Evolutionary conservation across 1,140 invertebrate genomes (phyloP), one percentile per base, ranked within the genome.

Genomic region (Ceratina japonica): DNA sequence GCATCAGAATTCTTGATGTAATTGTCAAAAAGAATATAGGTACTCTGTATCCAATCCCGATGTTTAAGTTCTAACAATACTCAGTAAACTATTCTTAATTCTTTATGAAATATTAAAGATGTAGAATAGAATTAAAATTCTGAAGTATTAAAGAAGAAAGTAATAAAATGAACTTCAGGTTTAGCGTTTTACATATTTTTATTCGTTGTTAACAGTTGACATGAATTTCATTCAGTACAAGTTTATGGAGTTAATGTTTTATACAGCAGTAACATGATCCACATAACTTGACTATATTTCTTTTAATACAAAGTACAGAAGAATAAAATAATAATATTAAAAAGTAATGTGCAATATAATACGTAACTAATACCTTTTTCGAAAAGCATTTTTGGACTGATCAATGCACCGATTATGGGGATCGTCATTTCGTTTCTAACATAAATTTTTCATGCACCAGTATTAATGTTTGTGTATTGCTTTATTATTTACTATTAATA

Each of bases 1-100:
- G 78, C 80, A 82, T 86, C 79, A 82, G 63, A 85, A 75, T 79
- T 56, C 81, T 62, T 15, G 62, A 83, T 44, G 59, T 84, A 70
- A 61, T 86, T 44, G 70, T 20, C 52, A 62, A 44, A 72, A 10
- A 49, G 61, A 10, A 69, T 20, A 75, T 24, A 49, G 13, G 27
- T 18, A 68, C 64, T n/a, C 15, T 58, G n/a, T n/a, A 56, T 59
- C 27, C 22, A 37, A 73, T 52, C 22, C 63, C 58, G 24, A 0
- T 56, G 59, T 37, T 69, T 61, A 31, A 1, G 7, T 31, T 68
- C 8, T 15, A 16, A 16, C 10, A 13, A 27, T 69, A 24, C 58
- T 44, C 15, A 62, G 31, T 62, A 7, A 62, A 31, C 31, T 16
- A 31, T 18, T 18, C 8, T 18, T 5, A 62, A 31, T 62, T 62